These are phyloP conservation scores for Zootoca vivipara DNA, from an alignment of 2,113 vertebrate species.

Conservation along the genomic window DNA sequence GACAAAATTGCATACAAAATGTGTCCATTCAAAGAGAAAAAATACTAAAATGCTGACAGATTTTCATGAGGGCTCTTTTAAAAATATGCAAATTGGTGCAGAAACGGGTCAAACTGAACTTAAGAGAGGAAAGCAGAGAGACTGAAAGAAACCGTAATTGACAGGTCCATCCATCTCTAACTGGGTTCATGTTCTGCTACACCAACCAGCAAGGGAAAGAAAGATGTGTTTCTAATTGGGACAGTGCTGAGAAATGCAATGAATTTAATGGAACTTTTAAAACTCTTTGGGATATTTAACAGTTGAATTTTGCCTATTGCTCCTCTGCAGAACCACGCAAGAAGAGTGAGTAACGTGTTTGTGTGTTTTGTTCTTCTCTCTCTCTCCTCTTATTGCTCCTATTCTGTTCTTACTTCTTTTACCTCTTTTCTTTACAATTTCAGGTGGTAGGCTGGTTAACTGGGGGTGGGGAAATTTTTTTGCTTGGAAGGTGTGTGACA, in stretches of 20 bases:
- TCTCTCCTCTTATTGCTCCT: neutral
- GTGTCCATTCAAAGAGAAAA: too few species aligned
- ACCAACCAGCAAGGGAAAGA: neutral
- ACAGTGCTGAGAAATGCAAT: neutral
- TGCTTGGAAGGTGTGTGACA: neutral
- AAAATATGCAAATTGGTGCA: too few species aligned
- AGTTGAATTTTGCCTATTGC: neutral
- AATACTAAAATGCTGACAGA: too few species aligned
- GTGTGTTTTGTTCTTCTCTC: neutral
- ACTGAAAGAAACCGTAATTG: too few species aligned
- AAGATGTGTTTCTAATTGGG: neutral
- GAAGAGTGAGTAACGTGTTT: slow-evolving; percentile 7
- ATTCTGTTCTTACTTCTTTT: neutral
- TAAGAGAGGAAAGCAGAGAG: too few species aligned
- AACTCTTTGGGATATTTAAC: neutral
- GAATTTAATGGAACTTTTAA: neutral
- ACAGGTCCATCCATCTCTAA: too few species aligned
- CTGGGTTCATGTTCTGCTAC: neutral
- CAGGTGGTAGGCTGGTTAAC: neutral
- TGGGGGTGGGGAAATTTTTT: neutral
- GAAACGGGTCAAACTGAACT: too few species aligned
- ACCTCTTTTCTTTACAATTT: neutral
- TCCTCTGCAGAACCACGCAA: neutral
- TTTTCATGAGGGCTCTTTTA: too few species aligned
- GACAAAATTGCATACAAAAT: too few species aligned